Conservation (phyloP, 37 sponge, comb jelly and placozoan genomes). For the Eunapius fragilis region DNA sequence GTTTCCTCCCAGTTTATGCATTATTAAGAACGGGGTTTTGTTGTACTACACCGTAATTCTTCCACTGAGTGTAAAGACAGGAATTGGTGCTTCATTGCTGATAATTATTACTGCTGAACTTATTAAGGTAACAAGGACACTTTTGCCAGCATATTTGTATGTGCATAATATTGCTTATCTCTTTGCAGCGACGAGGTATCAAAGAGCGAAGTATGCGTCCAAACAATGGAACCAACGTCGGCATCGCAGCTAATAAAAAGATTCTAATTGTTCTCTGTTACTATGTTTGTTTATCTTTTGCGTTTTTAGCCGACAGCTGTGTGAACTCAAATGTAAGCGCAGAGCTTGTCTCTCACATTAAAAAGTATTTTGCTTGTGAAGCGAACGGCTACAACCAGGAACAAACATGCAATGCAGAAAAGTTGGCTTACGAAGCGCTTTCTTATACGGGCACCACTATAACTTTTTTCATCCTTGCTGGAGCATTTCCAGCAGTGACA, state of each 20-base stretch:
- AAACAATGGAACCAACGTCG: background rate
- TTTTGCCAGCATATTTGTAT: no score
- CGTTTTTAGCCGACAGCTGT: no score
- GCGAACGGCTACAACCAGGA: no score
- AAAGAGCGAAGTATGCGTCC: background rate
- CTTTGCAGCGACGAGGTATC: constrained; percentile 1
- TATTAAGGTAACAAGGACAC: background rate
- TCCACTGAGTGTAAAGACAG: background rate
- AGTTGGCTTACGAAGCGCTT: no score
- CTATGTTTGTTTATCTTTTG: background rate
- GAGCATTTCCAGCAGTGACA: no score
- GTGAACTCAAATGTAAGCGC: no score
- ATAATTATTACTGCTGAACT: constrained; percentile 1
- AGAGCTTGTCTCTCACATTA: no score
- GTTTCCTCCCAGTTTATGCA: constrained; percentile 2
- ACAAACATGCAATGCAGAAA: no score
- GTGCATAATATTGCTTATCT: background rate
- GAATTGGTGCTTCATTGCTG: background rate
- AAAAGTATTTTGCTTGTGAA: no score
- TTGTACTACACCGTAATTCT: background rate
- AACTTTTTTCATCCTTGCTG: no score
- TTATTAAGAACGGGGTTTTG: background rate
- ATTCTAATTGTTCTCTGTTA: constrained; percentile 5
- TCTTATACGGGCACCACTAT: no score
- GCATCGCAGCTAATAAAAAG: constrained; percentile 14